Conservation (phyloP, 2,797 vertebrate species). For the Zenarchopterus dispar region DNA sequence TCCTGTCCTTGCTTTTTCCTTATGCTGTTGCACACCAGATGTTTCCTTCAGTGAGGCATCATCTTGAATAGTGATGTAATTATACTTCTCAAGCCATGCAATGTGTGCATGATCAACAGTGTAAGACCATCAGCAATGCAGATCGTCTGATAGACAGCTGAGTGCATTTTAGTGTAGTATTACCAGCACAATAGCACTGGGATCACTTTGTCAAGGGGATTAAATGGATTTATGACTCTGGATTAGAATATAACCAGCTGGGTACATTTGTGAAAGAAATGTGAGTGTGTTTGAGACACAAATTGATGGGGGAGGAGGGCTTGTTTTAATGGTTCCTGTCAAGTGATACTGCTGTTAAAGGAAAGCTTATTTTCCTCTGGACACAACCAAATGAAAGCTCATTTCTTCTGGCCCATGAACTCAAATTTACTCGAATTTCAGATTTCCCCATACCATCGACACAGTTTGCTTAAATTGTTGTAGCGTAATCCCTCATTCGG, state of each 20-base stretch:
- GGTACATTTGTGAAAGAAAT: conserved; percentile 73
- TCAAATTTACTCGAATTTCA: conserved; percentile 9
- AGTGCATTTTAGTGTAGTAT: conserved; percentile 75
- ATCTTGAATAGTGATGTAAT: conserved; percentile 49
- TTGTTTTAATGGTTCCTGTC: conserved; percentile 68
- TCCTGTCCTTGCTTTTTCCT: conserved; percentile 7
- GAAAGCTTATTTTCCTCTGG: conserved; percentile 53
- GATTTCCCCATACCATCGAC: background rate
- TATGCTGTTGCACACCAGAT: conserved; percentile 34
- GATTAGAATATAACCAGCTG: conserved; percentile 83
- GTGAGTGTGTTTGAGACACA: conserved; percentile 20
- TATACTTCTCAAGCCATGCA: conserved; percentile 40
- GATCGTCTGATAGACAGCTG: conserved; percentile 66
- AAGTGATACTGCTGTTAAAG: conserved; percentile 62
- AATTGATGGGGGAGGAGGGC: conserved; percentile 25
- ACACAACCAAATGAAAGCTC: conserved; percentile 26
- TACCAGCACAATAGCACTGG: conserved; percentile 75
- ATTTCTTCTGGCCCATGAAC: conserved; percentile 1
- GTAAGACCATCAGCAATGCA: conserved; percentile 55
- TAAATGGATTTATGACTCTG: conserved; percentile 79
- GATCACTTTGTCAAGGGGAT: conserved; percentile 80
- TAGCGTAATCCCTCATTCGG: background rate
- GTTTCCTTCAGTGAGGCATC: conserved; percentile 39
- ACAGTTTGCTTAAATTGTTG: background rate
- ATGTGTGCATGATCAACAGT: conserved; percentile 48